phyloP scores from a whole-genome alignment of 1,140 invertebrate genomes.

The Pachyrhynchus sulphureomaculatus region DNA sequence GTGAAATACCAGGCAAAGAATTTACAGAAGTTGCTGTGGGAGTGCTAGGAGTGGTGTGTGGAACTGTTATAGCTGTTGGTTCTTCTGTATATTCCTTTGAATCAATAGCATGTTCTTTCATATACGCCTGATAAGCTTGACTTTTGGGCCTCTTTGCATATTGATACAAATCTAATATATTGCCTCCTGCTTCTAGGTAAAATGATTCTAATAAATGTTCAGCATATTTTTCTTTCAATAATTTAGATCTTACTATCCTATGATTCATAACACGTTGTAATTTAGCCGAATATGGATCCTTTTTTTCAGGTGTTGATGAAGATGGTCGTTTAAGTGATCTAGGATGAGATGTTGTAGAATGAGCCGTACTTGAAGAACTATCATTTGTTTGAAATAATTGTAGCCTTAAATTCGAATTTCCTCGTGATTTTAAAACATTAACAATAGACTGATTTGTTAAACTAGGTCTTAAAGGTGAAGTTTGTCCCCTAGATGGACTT shows the following conservation, averaged over 20 bases:
- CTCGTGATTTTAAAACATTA: constrained; percentile 46
- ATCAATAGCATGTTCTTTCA: constrained; percentile 74
- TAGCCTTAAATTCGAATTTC: constrained; percentile 41
- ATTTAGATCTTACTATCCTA: constrained; percentile 47
- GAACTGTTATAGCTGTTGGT: constrained; percentile 20
- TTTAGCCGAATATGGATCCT: constrained; percentile 46
- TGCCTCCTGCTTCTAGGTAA: constrained; percentile 81
- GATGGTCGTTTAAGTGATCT: constrained; percentile 39
- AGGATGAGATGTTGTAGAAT: constrained; percentile 48
- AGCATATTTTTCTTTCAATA: constrained; percentile 61
- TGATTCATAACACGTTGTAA: constrained; percentile 48
- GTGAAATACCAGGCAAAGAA: constrained; percentile 45
- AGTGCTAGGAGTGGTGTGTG: constrained; percentile 41
- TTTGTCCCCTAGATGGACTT: constrained; percentile 43
- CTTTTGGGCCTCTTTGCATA: constrained; percentile 79
- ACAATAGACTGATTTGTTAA: constrained; percentile 50
- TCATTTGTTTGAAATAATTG: constrained; percentile 41
- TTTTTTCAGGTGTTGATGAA: constrained; percentile 44
- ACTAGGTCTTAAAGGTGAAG: constrained; percentile 44
- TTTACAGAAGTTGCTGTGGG: constrained; percentile 45
- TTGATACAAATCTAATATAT: constrained; percentile 80
- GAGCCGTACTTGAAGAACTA: constrained; percentile 39
- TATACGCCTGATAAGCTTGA: constrained; percentile 70
- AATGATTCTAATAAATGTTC: constrained; percentile 82
- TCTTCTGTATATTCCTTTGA: constrained; percentile 52